phyloP scores from a whole-genome alignment of 1,140 invertebrate genomes.

The Penaeus chinensis region DNA sequence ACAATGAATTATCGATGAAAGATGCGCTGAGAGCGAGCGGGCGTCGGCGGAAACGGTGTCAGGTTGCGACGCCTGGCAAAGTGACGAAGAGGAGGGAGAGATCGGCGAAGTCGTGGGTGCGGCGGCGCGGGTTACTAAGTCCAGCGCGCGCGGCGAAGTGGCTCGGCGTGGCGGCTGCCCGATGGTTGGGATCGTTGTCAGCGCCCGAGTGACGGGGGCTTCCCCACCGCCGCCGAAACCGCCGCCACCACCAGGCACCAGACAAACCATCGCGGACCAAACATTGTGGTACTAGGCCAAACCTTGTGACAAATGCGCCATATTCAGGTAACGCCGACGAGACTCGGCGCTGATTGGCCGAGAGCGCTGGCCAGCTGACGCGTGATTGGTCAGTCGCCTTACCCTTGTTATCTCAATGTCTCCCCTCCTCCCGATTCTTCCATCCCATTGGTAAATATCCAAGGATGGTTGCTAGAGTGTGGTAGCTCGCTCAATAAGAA shows the following conservation, averaged over 20 bases:
- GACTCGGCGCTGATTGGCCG: slow-evolving; percentile 13
- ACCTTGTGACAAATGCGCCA: neutral
- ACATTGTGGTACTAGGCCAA: slow-evolving; percentile 11
- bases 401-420: slow-evolving; percentile 22
- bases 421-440: neutral
- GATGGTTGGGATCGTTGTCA: slow-evolving; percentile 26
- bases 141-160: slow-evolving; percentile 4
- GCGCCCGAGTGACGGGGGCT: slow-evolving; percentile 34
- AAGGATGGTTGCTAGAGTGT: too few species aligned
- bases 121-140: slow-evolving; percentile 1
- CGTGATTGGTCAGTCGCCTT: slow-evolving; percentile 37
- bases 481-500: too few species aligned
- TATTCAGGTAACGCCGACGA: slow-evolving; percentile 21
- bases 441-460: slow-evolving; percentile 4
- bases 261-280: slow-evolving; percentile 22
- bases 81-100: too few species aligned
- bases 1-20: too few species aligned
- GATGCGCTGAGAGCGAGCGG: too few species aligned
- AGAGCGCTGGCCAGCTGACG: neutral
- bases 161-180: too few species aligned
- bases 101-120: too few species aligned
- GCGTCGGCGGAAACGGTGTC: too few species aligned
- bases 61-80: too few species aligned
- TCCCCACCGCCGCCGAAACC: slow-evolving; percentile 27
- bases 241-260: slow-evolving; percentile 10